Base-by-base conservation (phyloP, 2,797 vertebrate genomes). In the Pipistrellus pygmaeus region DNA sequence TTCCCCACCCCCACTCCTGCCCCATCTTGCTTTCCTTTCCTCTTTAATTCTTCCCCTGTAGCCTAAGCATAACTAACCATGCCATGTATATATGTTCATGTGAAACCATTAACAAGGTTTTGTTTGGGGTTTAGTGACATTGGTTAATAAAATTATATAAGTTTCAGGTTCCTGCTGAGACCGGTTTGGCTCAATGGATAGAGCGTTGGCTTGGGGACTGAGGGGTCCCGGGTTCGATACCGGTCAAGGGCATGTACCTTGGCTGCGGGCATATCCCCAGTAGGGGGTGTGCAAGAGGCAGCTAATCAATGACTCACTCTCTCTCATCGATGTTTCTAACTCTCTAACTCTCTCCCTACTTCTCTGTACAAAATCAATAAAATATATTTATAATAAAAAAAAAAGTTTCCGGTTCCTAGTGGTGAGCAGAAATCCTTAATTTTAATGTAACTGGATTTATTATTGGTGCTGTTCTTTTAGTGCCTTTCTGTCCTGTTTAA, bases 401-500 rank as follows among this genome's bases (percentile, higher is more conserved):
- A n/a, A n/a, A 38, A 20, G 66, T 69, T 69, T 69, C 20, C 21
- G 32, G 66, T 69, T 23, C 32, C 32, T 69, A 38, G 66, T 21
- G 66, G 41, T 78, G 27, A 94, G 35, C 8, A 64, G 60, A 80
- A 69, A 27, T 66, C 60, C 25, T 88, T 57, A 27, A 60, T 88
- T 85, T 85, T 88, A 64, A n/a, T 21, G 23, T 41, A 80, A 46
- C 10, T 85, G 25, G 25, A 35, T 35, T 85, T 82, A 69, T 48
- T 32, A 87, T 51, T 88, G 64, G 46, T 60, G 25, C 17, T 62
- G 73, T 80, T 51, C 32, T 92, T 85, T 81, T 23, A 69, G 25
- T 53, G 8, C 6, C 46, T 75, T 88, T 94, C 44, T 82, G 32
- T 68, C 30, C 71, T 84, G 11, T 73, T 92, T 60, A 78, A 91